Conservation (phyloP, 2,113 vertebrate species). For the Scolopax mira region DNA sequence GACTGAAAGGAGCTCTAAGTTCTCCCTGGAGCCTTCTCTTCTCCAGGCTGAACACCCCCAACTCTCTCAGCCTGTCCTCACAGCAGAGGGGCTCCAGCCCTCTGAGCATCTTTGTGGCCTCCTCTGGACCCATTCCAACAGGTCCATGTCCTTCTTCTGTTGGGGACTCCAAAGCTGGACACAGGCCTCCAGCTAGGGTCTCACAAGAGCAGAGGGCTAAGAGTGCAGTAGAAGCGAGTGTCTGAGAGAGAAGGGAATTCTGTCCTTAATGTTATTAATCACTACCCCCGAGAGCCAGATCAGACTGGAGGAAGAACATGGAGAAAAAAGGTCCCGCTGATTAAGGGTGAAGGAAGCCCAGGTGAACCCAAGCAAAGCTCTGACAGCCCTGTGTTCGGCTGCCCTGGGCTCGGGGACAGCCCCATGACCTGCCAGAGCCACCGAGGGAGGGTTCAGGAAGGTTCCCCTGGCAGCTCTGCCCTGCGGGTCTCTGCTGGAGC, state of each 20-base stretch:
- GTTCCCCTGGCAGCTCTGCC: background rate
- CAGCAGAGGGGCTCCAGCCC: too few relatives aligned
- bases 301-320: background rate
- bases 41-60: too few relatives aligned
- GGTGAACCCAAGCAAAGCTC: background rate
- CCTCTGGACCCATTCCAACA: too few relatives aligned
- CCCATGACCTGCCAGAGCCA: background rate
- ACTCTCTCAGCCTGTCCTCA: too few relatives aligned
- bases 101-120: too few relatives aligned
- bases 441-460: background rate
- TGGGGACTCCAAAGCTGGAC: too few relatives aligned
- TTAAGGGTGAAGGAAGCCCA: background rate
- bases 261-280: background rate
- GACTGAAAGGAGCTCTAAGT: too few relatives aligned
- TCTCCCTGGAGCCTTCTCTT: too few relatives aligned
- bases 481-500: background rate
- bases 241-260: background rate
- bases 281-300: background rate
- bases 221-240: background rate
- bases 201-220: too few relatives aligned
- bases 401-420: background rate
- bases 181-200: too few relatives aligned
- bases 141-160: too few relatives aligned
- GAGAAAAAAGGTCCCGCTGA: background rate
- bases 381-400: fast-evolving